Conservation (phyloP, 2,113 vertebrate genomes). For the Merops nubicus region DNA sequence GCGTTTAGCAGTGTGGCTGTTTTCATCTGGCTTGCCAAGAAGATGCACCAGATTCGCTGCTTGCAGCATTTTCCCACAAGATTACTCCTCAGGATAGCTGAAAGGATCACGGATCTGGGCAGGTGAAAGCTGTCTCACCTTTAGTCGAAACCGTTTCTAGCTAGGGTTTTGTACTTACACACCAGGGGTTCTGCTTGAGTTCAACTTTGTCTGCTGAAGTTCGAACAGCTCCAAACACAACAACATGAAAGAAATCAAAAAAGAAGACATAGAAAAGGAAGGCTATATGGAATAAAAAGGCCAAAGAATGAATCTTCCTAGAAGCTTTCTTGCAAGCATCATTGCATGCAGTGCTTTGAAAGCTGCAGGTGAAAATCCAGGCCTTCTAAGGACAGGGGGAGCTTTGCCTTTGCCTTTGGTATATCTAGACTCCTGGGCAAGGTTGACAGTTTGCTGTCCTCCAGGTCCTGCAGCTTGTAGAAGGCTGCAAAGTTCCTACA, state of each 20-base stretch:
- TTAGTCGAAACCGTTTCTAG: not conserved
- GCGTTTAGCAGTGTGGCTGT: not conserved
- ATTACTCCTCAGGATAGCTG: accelerated
- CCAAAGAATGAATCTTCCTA: not conserved
- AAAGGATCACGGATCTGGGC: not conserved
- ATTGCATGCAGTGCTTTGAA: not conserved
- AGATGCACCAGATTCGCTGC: accelerated
- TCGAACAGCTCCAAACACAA: not conserved
- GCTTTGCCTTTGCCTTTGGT: not conserved
- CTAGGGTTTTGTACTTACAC: not conserved
- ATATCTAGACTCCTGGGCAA: not conserved
- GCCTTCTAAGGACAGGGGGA: not conserved
- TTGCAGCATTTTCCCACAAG: not conserved
- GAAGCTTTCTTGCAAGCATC: not conserved
- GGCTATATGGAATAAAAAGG: not conserved
- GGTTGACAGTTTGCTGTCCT: not conserved
- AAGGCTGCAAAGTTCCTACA: not conserved
- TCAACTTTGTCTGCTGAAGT: not conserved
- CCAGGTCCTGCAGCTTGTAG: not conserved
- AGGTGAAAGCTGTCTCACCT: not conserved
- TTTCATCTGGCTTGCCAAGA: not conserved
- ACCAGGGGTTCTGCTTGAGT: not conserved
- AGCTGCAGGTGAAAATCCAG: not conserved
- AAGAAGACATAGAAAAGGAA: not conserved
- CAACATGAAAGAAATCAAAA: not conserved